phyloP scores from a whole-genome alignment of 1,140 invertebrate genomes.

The Drosophila elegans region DNA sequence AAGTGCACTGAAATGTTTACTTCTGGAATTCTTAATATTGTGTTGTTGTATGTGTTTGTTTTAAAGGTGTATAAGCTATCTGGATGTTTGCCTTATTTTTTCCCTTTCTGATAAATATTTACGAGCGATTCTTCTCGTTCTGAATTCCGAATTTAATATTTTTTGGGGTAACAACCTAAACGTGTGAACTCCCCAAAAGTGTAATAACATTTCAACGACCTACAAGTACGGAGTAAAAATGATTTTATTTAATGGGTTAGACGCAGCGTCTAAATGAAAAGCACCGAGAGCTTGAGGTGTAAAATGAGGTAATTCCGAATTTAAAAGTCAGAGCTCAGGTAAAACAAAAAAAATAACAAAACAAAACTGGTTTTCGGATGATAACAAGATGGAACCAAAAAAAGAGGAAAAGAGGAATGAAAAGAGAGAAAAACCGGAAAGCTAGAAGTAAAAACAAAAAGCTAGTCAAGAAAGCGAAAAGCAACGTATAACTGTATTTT shows the following conservation, averaged over 20 bases:
- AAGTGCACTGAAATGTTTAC: too few species aligned
- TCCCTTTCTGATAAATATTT: not conserved
- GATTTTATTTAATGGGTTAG: constrained; percentile 38
- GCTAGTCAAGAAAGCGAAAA: constrained; percentile 54
- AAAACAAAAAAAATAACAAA: constrained; percentile 27
- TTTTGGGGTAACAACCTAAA: constrained; percentile 16
- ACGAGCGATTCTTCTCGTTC: not conserved
- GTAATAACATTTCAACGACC: constrained; percentile 35
- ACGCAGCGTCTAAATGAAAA: constrained; percentile 33
- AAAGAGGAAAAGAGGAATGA: constrained; percentile 3
- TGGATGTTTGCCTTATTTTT: not conserved
- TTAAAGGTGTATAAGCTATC: not conserved
- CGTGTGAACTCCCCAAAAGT: constrained; percentile 11
- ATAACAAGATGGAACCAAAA: constrained; percentile 34
- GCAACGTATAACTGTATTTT: constrained; percentile 49
- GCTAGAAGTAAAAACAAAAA: constrained; percentile 31
- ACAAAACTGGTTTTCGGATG: constrained; percentile 53
- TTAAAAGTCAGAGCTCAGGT: constrained; percentile 42
- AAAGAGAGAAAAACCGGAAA: constrained; percentile 47
- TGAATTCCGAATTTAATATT: not conserved
- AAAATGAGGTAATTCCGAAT: constrained; percentile 79
- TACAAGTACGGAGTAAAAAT: constrained; percentile 22
- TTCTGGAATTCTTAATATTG: too few species aligned
- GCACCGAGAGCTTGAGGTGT: constrained; percentile 52
- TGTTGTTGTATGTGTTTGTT: not conserved